phyloP scores from a whole-genome alignment of 1,140 invertebrate genomes.

The Euura saliciscinereae region DNA sequence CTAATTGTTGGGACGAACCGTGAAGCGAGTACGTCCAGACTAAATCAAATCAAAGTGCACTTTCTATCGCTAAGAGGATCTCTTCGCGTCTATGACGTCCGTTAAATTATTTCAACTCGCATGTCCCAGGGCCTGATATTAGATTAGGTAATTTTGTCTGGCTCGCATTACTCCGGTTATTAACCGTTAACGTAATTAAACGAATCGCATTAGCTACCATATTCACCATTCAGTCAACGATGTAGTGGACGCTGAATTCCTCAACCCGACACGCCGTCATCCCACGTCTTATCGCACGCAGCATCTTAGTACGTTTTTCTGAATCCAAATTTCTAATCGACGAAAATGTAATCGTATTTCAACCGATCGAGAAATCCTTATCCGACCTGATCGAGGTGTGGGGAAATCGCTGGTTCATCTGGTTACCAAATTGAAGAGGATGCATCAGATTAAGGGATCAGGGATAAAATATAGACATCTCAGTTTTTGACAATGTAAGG shows the following conservation, averaged over 20 bases:
- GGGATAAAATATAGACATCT: too few relatives aligned
- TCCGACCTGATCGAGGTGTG: too few relatives aligned
- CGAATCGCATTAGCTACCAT: not conserved
- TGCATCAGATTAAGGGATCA: too few relatives aligned
- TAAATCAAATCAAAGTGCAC: constrained; percentile 5
- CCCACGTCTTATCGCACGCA: too few relatives aligned
- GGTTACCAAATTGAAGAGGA: too few relatives aligned
- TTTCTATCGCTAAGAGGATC: constrained; percentile 7
- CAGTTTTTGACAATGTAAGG: too few relatives aligned
- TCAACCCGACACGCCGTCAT: too few relatives aligned
- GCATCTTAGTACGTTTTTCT: too few relatives aligned
- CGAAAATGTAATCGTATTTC: too few relatives aligned
- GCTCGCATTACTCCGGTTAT: not conserved
- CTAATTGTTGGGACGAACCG: not conserved
- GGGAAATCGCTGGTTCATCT: too few relatives aligned
- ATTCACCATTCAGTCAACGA: not conserved
- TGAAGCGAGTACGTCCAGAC: not conserved
- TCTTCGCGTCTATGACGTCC: not conserved
- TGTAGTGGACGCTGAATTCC: not conserved
- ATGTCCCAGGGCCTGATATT: not conserved
- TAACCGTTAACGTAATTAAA: not conserved
- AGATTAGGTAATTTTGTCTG: not conserved
- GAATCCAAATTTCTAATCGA: too few relatives aligned
- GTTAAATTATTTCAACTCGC: not conserved
- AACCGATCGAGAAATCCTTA: too few relatives aligned